Percentiles rank a stretch among this genome's conserved stretches.
These are phyloP conservation scores for Druceiella hillmani DNA, from an alignment of 2,888 invertebrate species.

Conservation along the genomic window DNA sequence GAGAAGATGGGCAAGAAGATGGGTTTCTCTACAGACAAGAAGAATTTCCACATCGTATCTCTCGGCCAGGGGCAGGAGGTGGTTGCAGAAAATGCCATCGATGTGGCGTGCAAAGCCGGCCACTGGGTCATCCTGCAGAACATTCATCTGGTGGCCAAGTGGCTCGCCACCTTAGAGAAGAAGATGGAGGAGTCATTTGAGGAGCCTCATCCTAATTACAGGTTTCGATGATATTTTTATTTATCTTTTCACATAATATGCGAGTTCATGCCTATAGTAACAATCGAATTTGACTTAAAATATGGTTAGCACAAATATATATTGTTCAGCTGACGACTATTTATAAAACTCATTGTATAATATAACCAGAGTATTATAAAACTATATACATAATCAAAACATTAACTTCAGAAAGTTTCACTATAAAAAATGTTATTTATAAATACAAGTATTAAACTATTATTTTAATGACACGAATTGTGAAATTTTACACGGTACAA, in stretches of 20 bases:
- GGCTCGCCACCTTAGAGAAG: constrained; percentile 86
- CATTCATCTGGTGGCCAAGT: constrained; percentile 84
- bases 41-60: constrained; percentile 89
- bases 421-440: no score
- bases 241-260: neutral
- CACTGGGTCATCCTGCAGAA: constrained; percentile 95
- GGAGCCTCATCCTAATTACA: constrained; percentile 57
- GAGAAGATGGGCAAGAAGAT: constrained; percentile 78
- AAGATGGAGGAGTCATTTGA: constrained; percentile 79
- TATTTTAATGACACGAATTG: no score
- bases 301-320: no score
- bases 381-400: no score
- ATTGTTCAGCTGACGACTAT: no score
- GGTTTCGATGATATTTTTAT: constrained; percentile 29
- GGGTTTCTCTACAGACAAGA: constrained; percentile 71
- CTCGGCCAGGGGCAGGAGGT: constrained; percentile 92
- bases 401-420: no score
- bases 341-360: no score
- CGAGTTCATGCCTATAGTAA: neutral
- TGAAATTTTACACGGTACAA: no score
- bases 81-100: constrained; percentile 85
- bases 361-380: no score
- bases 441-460: no score
- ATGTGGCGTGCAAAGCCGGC: constrained; percentile 65
- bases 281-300: no score